Conservation (phyloP, 1,140 invertebrate genomes). For the Hyposmocoma kahamanoa region DNA sequence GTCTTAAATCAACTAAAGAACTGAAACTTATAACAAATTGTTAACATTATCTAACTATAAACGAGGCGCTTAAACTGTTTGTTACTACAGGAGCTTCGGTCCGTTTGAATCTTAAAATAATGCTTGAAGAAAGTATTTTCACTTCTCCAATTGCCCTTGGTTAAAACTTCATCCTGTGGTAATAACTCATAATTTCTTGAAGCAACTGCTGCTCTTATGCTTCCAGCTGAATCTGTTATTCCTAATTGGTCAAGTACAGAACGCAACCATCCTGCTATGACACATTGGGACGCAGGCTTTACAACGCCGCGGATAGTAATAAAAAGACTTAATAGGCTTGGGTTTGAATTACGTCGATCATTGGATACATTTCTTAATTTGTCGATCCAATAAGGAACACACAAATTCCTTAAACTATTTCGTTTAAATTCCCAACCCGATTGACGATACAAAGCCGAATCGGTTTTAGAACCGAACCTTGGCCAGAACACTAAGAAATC, state of each 20-base stretch:
- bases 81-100: too few relatives aligned
- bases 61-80: too few relatives aligned
- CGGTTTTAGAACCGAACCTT: not conserved
- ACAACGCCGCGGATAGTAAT: constrained; percentile 19
- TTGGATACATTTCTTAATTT: not conserved
- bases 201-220: constrained; percentile 19
- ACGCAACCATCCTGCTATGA: constrained; percentile 30
- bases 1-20: too few relatives aligned
- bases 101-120: constrained; percentile 23
- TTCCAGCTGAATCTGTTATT: constrained; percentile 20
- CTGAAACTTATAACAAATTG: too few relatives aligned
- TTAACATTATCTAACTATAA: too few relatives aligned
- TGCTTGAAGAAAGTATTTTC: constrained; percentile 16
- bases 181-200: constrained; percentile 10
- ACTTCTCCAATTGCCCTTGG: constrained; percentile 15
- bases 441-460: not conserved
- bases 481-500: constrained; percentile 1
- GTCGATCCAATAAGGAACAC: not conserved
- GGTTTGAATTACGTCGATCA: not conserved
- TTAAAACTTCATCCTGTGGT: constrained; percentile 13
- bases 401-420: not conserved
- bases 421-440: not conserved
- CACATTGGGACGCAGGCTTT: constrained; percentile 19
- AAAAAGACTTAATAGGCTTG: not conserved
- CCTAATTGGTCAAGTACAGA: constrained; percentile 12